Evolutionary conservation across 2,888 invertebrate genomes (phyloP).

Genomic region (Helleia helle): DNA sequence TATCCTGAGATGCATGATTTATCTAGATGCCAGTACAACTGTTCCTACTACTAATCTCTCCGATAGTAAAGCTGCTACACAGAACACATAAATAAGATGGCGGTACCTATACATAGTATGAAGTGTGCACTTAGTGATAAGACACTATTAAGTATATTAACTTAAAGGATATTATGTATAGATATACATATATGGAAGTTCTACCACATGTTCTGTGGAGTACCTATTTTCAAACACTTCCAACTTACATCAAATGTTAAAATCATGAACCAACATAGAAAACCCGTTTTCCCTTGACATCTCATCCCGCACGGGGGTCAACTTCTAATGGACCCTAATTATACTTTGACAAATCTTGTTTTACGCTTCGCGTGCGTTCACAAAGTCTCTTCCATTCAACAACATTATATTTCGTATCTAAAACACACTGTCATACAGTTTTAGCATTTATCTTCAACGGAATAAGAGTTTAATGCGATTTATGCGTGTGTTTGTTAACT

Average conservation of each 20-base stretch:
- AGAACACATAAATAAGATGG: too few species aligned
- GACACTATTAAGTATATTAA: too few species aligned
- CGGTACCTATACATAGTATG: too few species aligned
- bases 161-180: too few species aligned
- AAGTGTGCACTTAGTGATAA: too few species aligned
- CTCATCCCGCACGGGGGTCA: constrained; percentile 24
- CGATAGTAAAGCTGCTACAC: too few species aligned
- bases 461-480: constrained; percentile 17
- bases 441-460: background rate
- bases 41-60: too few species aligned
- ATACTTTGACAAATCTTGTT: constrained; percentile 69
- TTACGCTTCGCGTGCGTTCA: constrained; percentile 61
- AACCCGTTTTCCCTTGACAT: constrained; percentile 6
- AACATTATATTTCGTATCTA: constrained; percentile 19
- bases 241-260: constrained; percentile 17
- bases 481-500: constrained; percentile 13
- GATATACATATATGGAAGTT: too few species aligned
- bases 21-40: too few species aligned
- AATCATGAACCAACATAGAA: constrained; percentile 11
- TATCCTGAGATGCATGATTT: too few species aligned
- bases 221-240: constrained; percentile 6
- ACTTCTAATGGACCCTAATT: constrained; percentile 36
- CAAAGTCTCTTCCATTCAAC: constrained; percentile 51
- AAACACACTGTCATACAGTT: constrained; percentile 10
- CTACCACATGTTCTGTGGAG: too few species aligned